Evolutionary conservation across 2,888 invertebrate species (phyloP).

Genomic region (Zaprionus lineosus): DNA sequence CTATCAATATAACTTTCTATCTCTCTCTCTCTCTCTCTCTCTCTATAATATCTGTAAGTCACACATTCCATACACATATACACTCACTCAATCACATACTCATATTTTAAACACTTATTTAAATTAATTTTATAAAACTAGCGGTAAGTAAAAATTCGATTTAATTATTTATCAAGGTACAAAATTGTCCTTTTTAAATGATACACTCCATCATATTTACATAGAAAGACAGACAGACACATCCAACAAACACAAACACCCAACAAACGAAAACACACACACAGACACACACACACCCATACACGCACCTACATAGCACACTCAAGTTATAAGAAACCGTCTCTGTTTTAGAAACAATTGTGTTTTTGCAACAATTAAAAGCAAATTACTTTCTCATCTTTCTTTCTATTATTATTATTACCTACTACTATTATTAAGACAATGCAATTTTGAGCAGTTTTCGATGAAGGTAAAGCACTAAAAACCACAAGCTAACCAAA

Average conservation of each 20-base stretch:
- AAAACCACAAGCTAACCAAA: slow-evolving; percentile 62
- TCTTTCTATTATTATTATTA: slow-evolving; percentile 81
- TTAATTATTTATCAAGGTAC: slow-evolving; percentile 18
- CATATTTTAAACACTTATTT: slow-evolving; percentile 15
- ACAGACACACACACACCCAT: slow-evolving; percentile 3
- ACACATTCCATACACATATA: slow-evolving; percentile 8
- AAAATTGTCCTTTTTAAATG: slow-evolving; percentile 28
- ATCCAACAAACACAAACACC: neutral
- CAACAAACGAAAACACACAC: slow-evolving; percentile 1
- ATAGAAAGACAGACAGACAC: slow-evolving; percentile 14
- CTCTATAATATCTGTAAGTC: slow-evolving; percentile 21
- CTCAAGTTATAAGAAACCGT: slow-evolving; percentile 53
- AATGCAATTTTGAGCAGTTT: slow-evolving; percentile 83
- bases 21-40: slow-evolving; percentile 9
- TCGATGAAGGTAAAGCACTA: slow-evolving; percentile 82
- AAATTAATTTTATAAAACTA: slow-evolving; percentile 23
- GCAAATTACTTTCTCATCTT: slow-evolving; percentile 82
- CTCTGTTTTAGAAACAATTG: slow-evolving; percentile 52
- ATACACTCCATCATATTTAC: no score
- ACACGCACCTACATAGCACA: no score
- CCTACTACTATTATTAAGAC: slow-evolving; percentile 79
- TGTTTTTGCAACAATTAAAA: slow-evolving; percentile 80
- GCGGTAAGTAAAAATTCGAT: slow-evolving; percentile 62
- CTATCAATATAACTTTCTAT: no score
- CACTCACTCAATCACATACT: slow-evolving; percentile 13